phyloP scores from a whole-genome alignment of 2,113 vertebrate species.

The Synchiropus splendidus region DNA sequence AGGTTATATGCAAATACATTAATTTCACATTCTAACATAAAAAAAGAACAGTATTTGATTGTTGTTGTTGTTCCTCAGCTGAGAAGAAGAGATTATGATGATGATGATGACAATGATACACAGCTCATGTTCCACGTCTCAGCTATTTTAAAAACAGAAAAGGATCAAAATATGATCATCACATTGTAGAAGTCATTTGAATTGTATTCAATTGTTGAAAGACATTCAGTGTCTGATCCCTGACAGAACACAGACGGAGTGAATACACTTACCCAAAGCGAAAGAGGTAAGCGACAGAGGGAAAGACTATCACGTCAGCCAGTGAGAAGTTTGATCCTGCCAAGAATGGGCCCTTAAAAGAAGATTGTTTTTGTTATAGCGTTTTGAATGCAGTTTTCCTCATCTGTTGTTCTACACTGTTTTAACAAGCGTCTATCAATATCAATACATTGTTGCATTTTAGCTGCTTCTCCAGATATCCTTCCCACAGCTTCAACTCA shows the following conservation, averaged over 20 bases:
- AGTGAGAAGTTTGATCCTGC: constrained; percentile 50
- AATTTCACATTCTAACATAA: too few relatives aligned
- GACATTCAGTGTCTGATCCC: too few relatives aligned
- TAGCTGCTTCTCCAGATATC: constrained; percentile 45
- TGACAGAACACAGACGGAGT: not conserved
- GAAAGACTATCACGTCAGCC: constrained; percentile 50
- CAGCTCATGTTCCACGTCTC: too few relatives aligned
- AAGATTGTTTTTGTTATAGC: not conserved
- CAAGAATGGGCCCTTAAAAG: constrained; percentile 15
- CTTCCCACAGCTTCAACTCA: constrained; percentile 64
- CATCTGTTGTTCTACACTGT: not conserved
- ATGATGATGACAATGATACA: too few relatives aligned
- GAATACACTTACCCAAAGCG: constrained; percentile 29
- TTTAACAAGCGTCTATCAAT: not conserved
- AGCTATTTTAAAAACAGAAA: too few relatives aligned
- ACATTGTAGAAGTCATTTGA: not conserved
- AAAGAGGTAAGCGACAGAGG: constrained; percentile 38
- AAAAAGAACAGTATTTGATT: too few relatives aligned
- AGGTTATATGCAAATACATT: too few relatives aligned
- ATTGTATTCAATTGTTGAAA: not conserved
- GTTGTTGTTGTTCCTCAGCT: too few relatives aligned
- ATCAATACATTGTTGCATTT: not conserved
- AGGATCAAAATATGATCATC: too few relatives aligned
- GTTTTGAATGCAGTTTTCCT: not conserved
- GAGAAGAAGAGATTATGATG: too few relatives aligned